These are phyloP conservation scores for Microplitis deprimator DNA, from an alignment of 2,888 invertebrate species.

Conservation along the genomic window DNA sequence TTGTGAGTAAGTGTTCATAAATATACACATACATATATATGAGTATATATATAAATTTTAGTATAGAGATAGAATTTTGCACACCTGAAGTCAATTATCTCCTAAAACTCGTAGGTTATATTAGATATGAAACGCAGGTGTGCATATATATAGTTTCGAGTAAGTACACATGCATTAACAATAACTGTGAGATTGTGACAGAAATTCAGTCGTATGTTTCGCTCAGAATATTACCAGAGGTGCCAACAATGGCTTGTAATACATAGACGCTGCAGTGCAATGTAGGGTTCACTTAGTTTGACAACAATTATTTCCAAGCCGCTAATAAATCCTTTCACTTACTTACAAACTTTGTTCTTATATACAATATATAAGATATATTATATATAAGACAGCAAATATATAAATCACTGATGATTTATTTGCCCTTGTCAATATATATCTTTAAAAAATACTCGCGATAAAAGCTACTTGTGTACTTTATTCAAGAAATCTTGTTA, in stretches of 20 bases:
- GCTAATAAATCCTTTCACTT: neutral
- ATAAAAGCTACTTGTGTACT: neutral
- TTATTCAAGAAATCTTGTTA: constrained; percentile 10
- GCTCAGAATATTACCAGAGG: neutral
- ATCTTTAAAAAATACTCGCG: neutral
- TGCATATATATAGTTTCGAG: neutral
- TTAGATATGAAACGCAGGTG: neutral
- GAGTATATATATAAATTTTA: neutral
- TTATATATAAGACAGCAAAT: neutral
- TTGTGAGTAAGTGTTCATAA: neutral
- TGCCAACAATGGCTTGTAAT: neutral
- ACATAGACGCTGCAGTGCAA: neutral
- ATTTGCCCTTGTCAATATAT: neutral
- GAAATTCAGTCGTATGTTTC: neutral
- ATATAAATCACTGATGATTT: constrained; percentile 1
- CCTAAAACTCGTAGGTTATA: neutral
- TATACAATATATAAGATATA: neutral
- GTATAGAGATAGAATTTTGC: neutral
- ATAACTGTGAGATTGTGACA: neutral
- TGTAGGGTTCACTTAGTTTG: neutral
- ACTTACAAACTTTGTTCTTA: neutral
- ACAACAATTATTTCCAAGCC: neutral
- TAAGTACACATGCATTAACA: neutral
- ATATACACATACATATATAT: neutral
- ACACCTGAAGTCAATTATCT: neutral